Evolutionary conservation across 2,113 vertebrate species (phyloP).

Genomic region (Romanogobio albipinnatus): DNA sequence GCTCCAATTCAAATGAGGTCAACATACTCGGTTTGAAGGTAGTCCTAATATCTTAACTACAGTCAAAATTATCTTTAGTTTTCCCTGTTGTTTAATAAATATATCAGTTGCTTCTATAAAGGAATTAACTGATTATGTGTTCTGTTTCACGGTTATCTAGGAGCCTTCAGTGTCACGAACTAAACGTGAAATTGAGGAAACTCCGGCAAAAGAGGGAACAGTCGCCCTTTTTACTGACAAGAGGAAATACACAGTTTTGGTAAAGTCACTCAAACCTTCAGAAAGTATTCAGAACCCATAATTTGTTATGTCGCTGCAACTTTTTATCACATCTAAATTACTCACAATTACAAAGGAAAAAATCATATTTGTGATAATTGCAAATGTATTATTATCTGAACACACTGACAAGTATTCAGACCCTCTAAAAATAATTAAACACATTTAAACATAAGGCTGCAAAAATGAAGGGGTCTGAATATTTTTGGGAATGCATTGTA

Average conservation of each 20-base stretch:
- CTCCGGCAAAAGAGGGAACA: constrained; percentile 61
- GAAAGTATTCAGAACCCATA: too few species aligned
- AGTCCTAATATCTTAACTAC: not conserved
- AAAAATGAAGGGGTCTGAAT: not conserved
- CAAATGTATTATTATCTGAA: not conserved
- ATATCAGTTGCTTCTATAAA: not conserved
- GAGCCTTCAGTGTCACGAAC: constrained; percentile 71
- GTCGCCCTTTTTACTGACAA: constrained; percentile 75
- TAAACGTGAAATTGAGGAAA: constrained; percentile 78
- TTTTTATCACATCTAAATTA: not conserved
- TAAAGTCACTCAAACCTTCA: constrained; percentile 65
- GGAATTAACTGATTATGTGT: not conserved
- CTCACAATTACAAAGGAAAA: not conserved
- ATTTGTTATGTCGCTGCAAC: not conserved
- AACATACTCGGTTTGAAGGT: constrained; percentile 67
- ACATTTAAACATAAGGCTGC: not conserved
- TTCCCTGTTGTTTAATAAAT: not conserved
- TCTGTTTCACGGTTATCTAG: constrained; percentile 64
- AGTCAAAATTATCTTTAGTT: not conserved
- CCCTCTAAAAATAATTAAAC: not conserved
- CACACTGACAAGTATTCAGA: not conserved
- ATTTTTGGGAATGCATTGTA: not conserved
- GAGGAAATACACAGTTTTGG: constrained; percentile 82
- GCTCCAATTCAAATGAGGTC: constrained; percentile 76
- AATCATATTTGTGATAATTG: not conserved